A percentile compares a stretch with the other conserved stretches of the same genome.
Evolutionary conservation across 1,140 invertebrate species (phyloP).

Genomic region (Uloborus diversus): DNA sequence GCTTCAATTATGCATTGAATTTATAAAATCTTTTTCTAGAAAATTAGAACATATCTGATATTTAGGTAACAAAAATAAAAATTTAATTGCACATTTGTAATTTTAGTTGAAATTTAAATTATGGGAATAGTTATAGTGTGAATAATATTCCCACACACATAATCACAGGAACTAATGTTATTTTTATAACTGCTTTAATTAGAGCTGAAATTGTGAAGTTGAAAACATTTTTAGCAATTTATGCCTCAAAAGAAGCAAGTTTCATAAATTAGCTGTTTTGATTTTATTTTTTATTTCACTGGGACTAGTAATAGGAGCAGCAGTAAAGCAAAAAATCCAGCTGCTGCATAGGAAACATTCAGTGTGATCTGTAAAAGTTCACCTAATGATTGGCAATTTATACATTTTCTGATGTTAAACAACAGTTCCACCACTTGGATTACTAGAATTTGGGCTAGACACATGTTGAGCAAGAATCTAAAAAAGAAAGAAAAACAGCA

Average conservation of each 20-base stretch:
- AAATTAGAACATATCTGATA: too few species aligned
- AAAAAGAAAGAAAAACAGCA: constrained; percentile 6
- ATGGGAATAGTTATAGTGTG: too few species aligned
- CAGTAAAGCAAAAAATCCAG: constrained; percentile 27
- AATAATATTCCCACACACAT: too few species aligned
- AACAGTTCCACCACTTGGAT: constrained; percentile 56
- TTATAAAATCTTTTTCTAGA: too few species aligned
- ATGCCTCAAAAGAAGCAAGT: background rate
- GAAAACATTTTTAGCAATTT: too few species aligned
- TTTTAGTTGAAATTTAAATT: too few species aligned
- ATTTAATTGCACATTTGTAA: too few species aligned
- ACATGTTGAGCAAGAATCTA: constrained; percentile 54
- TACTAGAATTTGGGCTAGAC: constrained; percentile 54
- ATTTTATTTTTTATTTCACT: background rate
- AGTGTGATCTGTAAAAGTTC: constrained; percentile 14
- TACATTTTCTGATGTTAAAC: constrained; percentile 46
- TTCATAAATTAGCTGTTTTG: background rate
- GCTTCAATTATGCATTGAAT: too few species aligned
- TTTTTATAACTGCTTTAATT: too few species aligned
- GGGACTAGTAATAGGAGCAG: constrained; percentile 50
- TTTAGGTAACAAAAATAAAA: too few species aligned
- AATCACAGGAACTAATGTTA: too few species aligned
- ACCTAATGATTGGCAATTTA: constrained; percentile 32
- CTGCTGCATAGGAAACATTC: constrained; percentile 52
- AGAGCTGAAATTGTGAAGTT: too few species aligned